A percentile compares a stretch with the other conserved stretches of the same genome.
Conservation (phyloP, 2,113 vertebrate genomes). For the Pogonocichla stellata region DNA sequence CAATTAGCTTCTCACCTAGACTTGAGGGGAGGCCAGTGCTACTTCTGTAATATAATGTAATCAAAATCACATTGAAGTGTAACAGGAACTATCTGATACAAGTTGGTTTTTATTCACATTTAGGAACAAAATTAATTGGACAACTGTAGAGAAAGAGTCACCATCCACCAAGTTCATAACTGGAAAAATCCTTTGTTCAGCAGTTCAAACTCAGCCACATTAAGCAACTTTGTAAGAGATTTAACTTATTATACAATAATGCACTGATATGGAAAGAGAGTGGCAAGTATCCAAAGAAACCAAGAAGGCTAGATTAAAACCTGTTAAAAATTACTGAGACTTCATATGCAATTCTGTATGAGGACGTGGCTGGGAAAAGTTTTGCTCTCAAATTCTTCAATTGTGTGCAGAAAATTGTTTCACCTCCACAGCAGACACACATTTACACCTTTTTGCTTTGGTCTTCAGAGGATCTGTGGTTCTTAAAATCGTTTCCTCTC, state of each 20-base stretch:
- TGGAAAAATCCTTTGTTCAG: slow-evolving; percentile 28
- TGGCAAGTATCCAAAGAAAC: neutral
- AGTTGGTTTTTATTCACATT: neutral
- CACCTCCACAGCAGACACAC: neutral
- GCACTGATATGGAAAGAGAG: neutral
- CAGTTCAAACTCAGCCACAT: neutral
- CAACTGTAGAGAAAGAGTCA: neutral
- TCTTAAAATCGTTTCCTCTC: neutral
- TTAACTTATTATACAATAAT: slow-evolving; percentile 12
- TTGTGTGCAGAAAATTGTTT: neutral
- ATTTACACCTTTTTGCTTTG: neutral
- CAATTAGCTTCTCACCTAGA: slow-evolving; percentile 73
- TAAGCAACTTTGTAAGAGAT: slow-evolving; percentile 10
- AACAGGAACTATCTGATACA: slow-evolving; percentile 3
- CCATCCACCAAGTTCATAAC: neutral
- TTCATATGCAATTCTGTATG: neutral
- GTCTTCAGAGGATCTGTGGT: neutral
- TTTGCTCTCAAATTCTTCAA: accelerated
- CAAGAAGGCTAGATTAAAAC: neutral
- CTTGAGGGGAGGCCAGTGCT: slow-evolving; percentile 60
- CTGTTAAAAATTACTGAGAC: neutral
- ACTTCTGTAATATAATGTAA: slow-evolving; percentile 37
- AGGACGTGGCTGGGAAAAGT: neutral
- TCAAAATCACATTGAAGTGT: slow-evolving; percentile 42
- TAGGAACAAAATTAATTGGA: slow-evolving; percentile 53